Percentiles rank a stretch among this genome's conserved stretches.
phyloP scores from a whole-genome alignment of 2,888 invertebrate genomes.

The Cheilosia vernalis region DNA sequence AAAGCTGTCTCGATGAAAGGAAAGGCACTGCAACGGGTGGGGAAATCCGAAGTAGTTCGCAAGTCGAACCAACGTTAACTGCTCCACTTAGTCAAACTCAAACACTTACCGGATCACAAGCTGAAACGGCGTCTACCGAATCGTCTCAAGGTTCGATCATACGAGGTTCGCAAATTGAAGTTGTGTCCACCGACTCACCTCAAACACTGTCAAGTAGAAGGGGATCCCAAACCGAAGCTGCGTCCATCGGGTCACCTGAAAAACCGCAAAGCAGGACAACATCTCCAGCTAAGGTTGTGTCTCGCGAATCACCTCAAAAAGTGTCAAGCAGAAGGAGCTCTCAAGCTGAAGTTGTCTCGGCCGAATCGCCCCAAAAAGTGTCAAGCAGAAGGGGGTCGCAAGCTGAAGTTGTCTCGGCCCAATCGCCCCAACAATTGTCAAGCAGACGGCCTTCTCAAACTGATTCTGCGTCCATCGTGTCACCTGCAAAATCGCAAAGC shows the following conservation, averaged over 20 bases:
- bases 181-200: neutral
- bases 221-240: neutral
- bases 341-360: neutral
- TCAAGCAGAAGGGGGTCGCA: neutral
- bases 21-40: neutral
- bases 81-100: neutral
- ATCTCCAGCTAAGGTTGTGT: neutral
- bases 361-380: neutral
- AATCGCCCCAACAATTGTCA: neutral
- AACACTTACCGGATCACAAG: neutral
- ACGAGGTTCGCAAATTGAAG: neutral
- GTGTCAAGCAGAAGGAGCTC: neutral
- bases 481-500: neutral
- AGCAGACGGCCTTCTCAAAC: conserved; percentile 12
- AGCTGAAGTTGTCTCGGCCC: too few species aligned
- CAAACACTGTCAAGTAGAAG: neutral
- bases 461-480: neutral
- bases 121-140: neutral
- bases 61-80: neutral
- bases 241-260: neutral
- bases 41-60: neutral
- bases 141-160: neutral
- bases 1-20: neutral
- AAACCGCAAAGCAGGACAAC: neutral
- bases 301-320: neutral